Evolutionary conservation across 2,113 vertebrate species (phyloP), one percentile per base, ranked within the genome.

Genomic region (Pipa parva): DNA sequence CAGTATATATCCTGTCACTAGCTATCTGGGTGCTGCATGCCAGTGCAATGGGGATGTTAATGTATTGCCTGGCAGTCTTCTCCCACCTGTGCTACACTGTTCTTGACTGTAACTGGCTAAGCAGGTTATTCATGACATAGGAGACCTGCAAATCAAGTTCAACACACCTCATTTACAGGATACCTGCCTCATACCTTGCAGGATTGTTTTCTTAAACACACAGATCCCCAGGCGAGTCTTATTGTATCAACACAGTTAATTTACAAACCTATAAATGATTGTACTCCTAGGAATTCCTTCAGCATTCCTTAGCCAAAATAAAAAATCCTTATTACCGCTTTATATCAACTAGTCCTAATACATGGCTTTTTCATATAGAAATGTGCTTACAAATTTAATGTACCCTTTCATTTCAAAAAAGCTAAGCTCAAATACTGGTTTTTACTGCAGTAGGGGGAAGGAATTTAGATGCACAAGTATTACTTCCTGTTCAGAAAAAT

Each of bases 141-240:
- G 21, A 70, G 50, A 70, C 66, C 26, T 70, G 58, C 48, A 29
- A 36, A 70, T 57, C 66, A 39, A 49, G 66, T 61, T 61, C 49
- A 56, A 54, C 66, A 61, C 58, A 54, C 56, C 42, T 51, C 37
- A 57, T 7, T 25, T 29, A 27, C 45, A 2, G 15, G 26, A 27
- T 18, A 18, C 63, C 63, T 54, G 52, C 28, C 63, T 67, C 36
- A 45, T 36, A 65, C 63, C 63, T 57, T 27, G 37, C 58, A 29
- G 28, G 48, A 69, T 52, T 60, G 46, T 26, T 52, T 37, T 8
- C 29, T 69, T 52, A 52, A 59, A 50, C 48, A 51, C 45, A 51
- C 55, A 64, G 33, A 59, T 36, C 54, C 42, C 28, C 27, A 13
- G 28, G 63, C 21, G n/a, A 50, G 20, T 7, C 45, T 59, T 68